Conservation (phyloP, 2,888 invertebrate genomes). For the Tanypteryx hageni region DNA sequence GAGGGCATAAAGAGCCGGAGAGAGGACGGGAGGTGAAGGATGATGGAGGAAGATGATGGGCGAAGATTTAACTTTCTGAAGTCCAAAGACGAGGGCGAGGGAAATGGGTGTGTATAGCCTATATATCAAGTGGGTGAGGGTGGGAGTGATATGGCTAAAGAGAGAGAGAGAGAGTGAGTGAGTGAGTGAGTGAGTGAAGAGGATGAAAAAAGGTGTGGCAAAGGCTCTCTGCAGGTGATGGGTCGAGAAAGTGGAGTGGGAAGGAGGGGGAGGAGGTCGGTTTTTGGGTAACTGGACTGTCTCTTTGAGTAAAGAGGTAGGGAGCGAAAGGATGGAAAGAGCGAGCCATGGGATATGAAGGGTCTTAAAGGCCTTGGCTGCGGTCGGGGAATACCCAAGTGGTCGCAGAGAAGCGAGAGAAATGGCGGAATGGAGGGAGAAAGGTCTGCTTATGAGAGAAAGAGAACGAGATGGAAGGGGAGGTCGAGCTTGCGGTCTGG, state of each 20-base stretch:
- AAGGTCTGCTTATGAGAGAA: neutral
- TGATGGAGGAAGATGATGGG: conserved; percentile 30
- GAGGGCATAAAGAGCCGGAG: neutral
- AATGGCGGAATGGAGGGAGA: neutral
- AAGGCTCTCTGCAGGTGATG: neutral
- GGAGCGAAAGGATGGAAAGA: neutral
- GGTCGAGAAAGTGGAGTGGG: neutral
- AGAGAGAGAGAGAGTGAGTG: neutral
- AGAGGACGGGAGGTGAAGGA: conserved; percentile 8
- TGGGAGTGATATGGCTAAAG: neutral
- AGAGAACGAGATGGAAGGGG: neutral
- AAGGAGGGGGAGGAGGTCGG: neutral
- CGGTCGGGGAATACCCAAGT: neutral
- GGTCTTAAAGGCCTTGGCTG: neutral
- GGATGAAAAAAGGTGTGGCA: neutral
- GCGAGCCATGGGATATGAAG: neutral
- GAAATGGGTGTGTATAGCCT: neutral
- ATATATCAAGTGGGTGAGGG: conserved; percentile 15
- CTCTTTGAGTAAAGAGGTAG: too few relatives aligned
- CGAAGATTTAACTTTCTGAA: conserved; percentile 42
- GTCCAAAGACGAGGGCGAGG: neutral
- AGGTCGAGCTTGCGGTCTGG: conserved; percentile 1
- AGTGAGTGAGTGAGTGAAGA: neutral
- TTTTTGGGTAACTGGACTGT: too few relatives aligned
- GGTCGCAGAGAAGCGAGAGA: neutral